Evolutionary conservation across 2,797 vertebrate genomes (phyloP).

Genomic region (Enteromius anoplus): DNA sequence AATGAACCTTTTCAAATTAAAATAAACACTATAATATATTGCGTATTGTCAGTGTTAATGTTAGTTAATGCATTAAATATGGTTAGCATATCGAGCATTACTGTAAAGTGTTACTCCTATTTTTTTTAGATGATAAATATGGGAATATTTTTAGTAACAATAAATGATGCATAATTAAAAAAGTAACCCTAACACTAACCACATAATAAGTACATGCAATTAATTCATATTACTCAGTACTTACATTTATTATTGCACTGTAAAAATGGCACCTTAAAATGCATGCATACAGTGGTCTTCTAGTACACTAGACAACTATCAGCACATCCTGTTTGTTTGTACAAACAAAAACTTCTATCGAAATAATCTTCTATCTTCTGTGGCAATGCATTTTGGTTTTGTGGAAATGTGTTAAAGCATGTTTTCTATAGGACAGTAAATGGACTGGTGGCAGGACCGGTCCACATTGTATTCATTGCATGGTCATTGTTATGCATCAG

Average conservation of each 20-base stretch:
- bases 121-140: background rate
- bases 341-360: background rate
- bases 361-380: background rate
- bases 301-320: background rate
- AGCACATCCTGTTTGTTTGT: background rate
- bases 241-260: background rate
- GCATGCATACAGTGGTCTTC: background rate
- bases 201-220: background rate
- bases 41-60: background rate
- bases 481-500: slow-evolving; percentile 1
- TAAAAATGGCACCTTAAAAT: background rate
- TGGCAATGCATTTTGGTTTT: background rate
- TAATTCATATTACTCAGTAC: background rate
- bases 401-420: background rate
- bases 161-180: too few relatives aligned
- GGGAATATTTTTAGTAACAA: background rate
- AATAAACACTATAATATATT: background rate
- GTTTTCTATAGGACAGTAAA: background rate
- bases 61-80: background rate
- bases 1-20: background rate
- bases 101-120: background rate
- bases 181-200: background rate
- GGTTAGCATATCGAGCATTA: background rate
- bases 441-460: background rate
- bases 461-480: background rate